Conservation (phyloP, 2,113 vertebrate species). For the Oceanodroma tethys region DNA sequence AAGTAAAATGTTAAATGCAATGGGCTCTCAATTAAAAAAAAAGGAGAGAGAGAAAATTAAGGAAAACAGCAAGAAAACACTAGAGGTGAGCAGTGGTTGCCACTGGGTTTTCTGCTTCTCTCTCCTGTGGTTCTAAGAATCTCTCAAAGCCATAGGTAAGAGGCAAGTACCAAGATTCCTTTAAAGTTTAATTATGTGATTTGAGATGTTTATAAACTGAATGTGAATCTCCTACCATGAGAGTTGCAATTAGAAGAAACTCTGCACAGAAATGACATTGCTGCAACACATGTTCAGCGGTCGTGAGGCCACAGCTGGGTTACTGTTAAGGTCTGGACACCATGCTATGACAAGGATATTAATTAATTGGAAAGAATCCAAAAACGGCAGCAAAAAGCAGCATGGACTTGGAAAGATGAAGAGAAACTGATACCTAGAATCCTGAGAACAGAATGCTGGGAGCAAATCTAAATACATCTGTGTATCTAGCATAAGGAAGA, state of each 20-base stretch:
- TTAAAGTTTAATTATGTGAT: not conserved
- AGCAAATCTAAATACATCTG: not conserved
- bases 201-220: not conserved
- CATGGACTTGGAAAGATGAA: not conserved
- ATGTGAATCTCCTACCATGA: not conserved
- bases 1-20: not conserved
- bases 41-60: not conserved
- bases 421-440: not conserved
- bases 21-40: not conserved
- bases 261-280: not conserved
- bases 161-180: not conserved
- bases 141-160: not conserved
- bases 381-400: not conserved
- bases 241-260: not conserved
- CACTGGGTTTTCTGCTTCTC: not conserved
- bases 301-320: not conserved
- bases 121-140: not conserved
- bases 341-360: not conserved
- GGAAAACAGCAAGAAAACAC: not conserved
- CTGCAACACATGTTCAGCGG: not conserved
- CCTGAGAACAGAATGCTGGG: not conserved
- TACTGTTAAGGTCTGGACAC: not conserved
- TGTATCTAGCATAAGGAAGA: not conserved
- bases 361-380: not conserved
- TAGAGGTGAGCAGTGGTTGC: not conserved